Evolutionary conservation across 2,113 vertebrate species (phyloP), one percentile per base, ranked within the genome.

Genomic region (Talpa occidentalis): DNA sequence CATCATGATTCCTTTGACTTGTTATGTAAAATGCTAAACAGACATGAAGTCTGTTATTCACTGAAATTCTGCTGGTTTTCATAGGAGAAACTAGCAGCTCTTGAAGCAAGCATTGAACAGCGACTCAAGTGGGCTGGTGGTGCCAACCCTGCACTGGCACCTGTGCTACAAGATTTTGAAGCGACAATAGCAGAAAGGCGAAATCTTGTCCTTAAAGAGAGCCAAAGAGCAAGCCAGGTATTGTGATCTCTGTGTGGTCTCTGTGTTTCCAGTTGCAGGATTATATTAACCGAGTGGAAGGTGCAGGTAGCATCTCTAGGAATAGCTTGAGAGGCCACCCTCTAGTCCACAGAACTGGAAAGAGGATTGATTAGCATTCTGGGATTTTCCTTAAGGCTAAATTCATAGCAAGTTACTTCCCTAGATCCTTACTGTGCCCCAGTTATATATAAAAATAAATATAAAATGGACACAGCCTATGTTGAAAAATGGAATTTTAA

Each of bases 71-170:
- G 4, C 87, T 94, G 70, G 0, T 86, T 30, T 70, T 94, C 94
- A 52, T 95, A 99, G 99, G 99, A 99, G 96, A 99, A 99, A 91
- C 97, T 99, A 85, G 99, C 98, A 3, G 96, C 99, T 10, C 99
- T 99, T 69, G 99, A 99, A 98, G 99, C 99, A 54, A 99, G 99
- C 97, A 99, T 99, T 66, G 99, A 99, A 96, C 99, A 99, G 96
- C 99, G 99, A 91, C 98, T 99, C 70, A 99, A 99, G 94, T 99
- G 99, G 99, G 99, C 99, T 0, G 99, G 99, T 19, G 99, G 99
- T 3, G 99, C 99, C 64, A 99, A 99, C 97, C 99, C 99, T 15
- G 99, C 99, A 0, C 95, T 99, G 95, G 99, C 99, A 8, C 99
- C 99, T 0, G 99, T 99, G 49, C 98, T 99, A 83, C 99, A 99